Conservation (phyloP, 64 coral and sea anemone genomes). For the Acropora yongei region DNA sequence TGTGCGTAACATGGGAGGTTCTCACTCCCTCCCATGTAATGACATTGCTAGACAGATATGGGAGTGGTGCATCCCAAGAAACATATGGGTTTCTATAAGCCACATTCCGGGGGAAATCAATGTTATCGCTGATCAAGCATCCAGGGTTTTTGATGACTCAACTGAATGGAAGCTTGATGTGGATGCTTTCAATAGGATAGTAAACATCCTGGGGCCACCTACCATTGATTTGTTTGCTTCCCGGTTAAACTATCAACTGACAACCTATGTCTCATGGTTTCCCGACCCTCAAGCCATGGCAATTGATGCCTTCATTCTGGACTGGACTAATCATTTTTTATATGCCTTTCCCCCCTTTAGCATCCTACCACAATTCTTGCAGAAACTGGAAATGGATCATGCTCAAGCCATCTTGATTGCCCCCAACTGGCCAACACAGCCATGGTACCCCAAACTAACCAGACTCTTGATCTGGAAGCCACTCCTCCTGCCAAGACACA, state of each 20-base stretch:
- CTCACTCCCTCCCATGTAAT: slow-evolving; percentile 47
- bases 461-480: slow-evolving; percentile 36
- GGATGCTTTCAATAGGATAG: slow-evolving; percentile 16
- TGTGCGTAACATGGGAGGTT: slow-evolving; percentile 45
- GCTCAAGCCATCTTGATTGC: slow-evolving; percentile 39
- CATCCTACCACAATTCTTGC: slow-evolving; percentile 44
- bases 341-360: slow-evolving; percentile 68
- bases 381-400: slow-evolving; percentile 59
- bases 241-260: neutral
- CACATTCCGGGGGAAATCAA: slow-evolving; percentile 43
- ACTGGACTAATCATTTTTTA: slow-evolving; percentile 35
- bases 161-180: slow-evolving; percentile 51
- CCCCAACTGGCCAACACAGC: slow-evolving; percentile 66
- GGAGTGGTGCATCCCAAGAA: slow-evolving; percentile 25
- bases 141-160: slow-evolving; percentile 50
- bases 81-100: slow-evolving; percentile 51
- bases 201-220: neutral
- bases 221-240: slow-evolving; percentile 47
- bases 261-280: too few species aligned
- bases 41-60: slow-evolving; percentile 45
- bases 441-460: slow-evolving; percentile 59
- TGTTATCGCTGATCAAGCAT: slow-evolving; percentile 51
- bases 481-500: slow-evolving; percentile 38
- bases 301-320: slow-evolving; percentile 61
- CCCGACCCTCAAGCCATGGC: slow-evolving; percentile 25